phyloP scores from a whole-genome alignment of 2,888 invertebrate species.

The Lomographa bimaculata region DNA sequence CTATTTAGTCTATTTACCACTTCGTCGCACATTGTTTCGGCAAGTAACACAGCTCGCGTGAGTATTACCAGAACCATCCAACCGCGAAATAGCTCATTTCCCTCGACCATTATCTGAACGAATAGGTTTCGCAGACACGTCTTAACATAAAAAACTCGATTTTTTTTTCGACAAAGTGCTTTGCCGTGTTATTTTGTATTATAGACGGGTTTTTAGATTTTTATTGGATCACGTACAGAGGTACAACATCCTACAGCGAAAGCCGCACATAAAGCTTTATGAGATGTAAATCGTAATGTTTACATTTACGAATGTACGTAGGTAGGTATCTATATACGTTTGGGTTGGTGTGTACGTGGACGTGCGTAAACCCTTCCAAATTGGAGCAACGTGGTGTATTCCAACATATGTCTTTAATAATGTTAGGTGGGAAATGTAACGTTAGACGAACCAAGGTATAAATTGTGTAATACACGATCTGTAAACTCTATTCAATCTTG shows the following conservation, averaged over 20 bases:
- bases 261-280: slow-evolving; percentile 22
- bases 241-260: slow-evolving; percentile 31
- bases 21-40: slow-evolving; percentile 36
- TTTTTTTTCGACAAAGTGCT: slow-evolving; percentile 40
- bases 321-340: neutral
- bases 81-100: slow-evolving; percentile 65
- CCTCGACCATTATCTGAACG: slow-evolving; percentile 47
- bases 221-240: slow-evolving; percentile 44
- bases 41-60: slow-evolving; percentile 42
- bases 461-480: too few relatives aligned
- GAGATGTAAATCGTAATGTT: slow-evolving; percentile 25
- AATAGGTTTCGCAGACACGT: slow-evolving; percentile 45
- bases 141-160: slow-evolving; percentile 42
- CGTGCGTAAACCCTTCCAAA: too few relatives aligned
- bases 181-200: slow-evolving; percentile 37
- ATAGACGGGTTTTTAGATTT: slow-evolving; percentile 35
- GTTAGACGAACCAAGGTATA: too few relatives aligned
- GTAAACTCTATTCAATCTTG: too few relatives aligned
- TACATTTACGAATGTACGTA: slow-evolving; percentile 9
- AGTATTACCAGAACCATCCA: slow-evolving; percentile 46
- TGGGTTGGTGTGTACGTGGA: slow-evolving; percentile 1
- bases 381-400: too few relatives aligned
- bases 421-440: too few relatives aligned
- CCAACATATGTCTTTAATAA: too few relatives aligned
- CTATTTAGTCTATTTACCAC: slow-evolving; percentile 39